These are phyloP conservation scores for Diplolepis rosae DNA, from an alignment of 2,888 invertebrate species.

Conservation along the genomic window DNA sequence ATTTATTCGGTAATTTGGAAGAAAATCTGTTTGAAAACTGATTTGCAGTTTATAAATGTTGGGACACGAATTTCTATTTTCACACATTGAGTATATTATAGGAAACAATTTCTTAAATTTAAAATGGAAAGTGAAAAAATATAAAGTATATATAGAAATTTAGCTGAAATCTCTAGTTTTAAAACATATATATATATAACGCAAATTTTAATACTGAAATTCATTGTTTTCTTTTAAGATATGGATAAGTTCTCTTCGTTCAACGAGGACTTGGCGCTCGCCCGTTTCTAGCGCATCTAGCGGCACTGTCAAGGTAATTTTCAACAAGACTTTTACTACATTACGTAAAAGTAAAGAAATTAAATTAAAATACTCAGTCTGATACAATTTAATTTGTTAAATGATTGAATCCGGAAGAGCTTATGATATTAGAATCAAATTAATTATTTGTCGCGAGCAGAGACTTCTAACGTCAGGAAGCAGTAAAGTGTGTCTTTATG, in stretches of 20 bases:
- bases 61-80: too few species aligned
- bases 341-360: background rate
- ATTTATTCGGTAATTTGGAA: too few species aligned
- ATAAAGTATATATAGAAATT: too few species aligned
- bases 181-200: background rate
- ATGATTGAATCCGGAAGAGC: background rate
- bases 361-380: background rate
- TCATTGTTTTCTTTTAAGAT: constrained; percentile 63
- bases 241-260: constrained; percentile 72
- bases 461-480: background rate
- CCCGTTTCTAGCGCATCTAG: constrained; percentile 74
- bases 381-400: background rate
- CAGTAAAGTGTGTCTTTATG: constrained; percentile 24
- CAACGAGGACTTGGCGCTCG: constrained; percentile 72
- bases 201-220: background rate
- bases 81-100: too few species aligned
- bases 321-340: background rate
- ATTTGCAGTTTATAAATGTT: too few species aligned
- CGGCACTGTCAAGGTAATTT: constrained; percentile 73
- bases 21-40: too few species aligned
- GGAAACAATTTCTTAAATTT: too few species aligned
- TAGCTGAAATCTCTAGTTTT: background rate
- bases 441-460: background rate
- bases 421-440: background rate
- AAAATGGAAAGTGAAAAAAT: too few species aligned